Base-by-base conservation (phyloP, 2,797 vertebrate species). In the Anguilla megastoma region DNA sequence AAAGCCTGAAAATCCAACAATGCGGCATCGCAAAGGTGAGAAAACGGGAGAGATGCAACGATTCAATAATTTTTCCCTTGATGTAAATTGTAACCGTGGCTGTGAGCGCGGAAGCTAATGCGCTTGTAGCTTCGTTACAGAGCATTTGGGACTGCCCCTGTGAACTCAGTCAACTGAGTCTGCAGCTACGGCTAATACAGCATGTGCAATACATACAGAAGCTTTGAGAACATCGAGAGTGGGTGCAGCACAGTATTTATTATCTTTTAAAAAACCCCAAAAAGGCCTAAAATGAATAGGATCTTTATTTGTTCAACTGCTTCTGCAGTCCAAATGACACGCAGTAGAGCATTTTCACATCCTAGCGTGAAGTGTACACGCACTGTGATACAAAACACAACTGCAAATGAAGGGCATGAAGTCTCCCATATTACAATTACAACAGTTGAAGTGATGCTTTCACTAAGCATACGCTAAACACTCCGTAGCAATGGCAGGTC, bases 81-180 rank as follows among this genome's bases (percentile, higher is more conserved):
- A 45, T 45, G 41, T 45, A 45, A 8, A 82, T 82, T 82, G 41
- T 50, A 5, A 4, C 45, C 24, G 79, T 50, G 79, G 21, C 79
- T 9, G 79, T 12, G 24, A 82, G 7, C 9, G 2, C 27, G 45
- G 21, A 48, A 82, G 24, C 18, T 1, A 82, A 82, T 82, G 5
- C 24, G 12, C 45, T 50, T 82, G 79, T 27, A 50, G 36, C 79
- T 82, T 82, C 41, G 7, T 50, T 66, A 24, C 21, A 82, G 41
- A 24, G 79, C 18, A 50, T 50, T 1, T 82, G 41, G 45, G 41
- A 82, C 79, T 82, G 41, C 4, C 41, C 79, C 79, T n/a, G 45
- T 24, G 79, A 82, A 50, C 79, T 50, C 24, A 50, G 45, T 14
- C 79, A 82, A 82, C 45, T 82, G n/a, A 24, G n/a, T 82, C 79